Percentiles rank a stretch among this genome's conserved stretches.
Evolutionary conservation across 1,140 invertebrate species (phyloP).

Genomic region (Drosophila kanapiae): DNA sequence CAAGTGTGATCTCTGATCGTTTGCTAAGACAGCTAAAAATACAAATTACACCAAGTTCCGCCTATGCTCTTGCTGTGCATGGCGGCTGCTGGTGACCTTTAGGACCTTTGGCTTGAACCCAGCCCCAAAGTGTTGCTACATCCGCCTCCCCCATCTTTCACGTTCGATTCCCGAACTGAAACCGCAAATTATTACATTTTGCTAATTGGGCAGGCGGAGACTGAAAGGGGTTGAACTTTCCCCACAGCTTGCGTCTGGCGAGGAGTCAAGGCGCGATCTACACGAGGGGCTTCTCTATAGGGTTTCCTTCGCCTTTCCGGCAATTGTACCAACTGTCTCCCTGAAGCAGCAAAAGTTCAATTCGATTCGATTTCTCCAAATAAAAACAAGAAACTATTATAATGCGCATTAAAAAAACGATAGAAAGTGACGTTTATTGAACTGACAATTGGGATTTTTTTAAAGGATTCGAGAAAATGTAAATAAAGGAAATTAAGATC

Average conservation of each 20-base stretch:
- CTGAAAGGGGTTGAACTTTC: constrained; percentile 24
- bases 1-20: constrained; percentile 14
- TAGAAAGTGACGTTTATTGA: constrained; percentile 5
- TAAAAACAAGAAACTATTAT: neutral
- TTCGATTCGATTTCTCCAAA: constrained; percentile 65
- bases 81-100: constrained; percentile 55
- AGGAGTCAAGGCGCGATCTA: constrained; percentile 13
- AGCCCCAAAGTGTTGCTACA: constrained; percentile 18
- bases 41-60: constrained; percentile 40
- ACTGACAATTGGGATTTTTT: neutral
- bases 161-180: neutral
- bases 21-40: constrained; percentile 37
- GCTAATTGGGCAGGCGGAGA: constrained; percentile 35
- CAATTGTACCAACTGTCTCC: constrained; percentile 51
- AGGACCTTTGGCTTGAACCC: constrained; percentile 26
- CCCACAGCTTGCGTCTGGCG: no score
- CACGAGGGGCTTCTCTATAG: constrained; percentile 62
- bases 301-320: constrained; percentile 47
- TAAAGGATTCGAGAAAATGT: no score
- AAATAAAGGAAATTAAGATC: neutral
- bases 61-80: constrained; percentile 15
- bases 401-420: constrained; percentile 13
- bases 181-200: constrained; percentile 28
- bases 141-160: constrained; percentile 8
- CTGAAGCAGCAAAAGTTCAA: constrained; percentile 36